These are phyloP conservation scores for Garra rufa DNA, from an alignment of 2,113 vertebrate genomes.

Conservation along the genomic window DNA sequence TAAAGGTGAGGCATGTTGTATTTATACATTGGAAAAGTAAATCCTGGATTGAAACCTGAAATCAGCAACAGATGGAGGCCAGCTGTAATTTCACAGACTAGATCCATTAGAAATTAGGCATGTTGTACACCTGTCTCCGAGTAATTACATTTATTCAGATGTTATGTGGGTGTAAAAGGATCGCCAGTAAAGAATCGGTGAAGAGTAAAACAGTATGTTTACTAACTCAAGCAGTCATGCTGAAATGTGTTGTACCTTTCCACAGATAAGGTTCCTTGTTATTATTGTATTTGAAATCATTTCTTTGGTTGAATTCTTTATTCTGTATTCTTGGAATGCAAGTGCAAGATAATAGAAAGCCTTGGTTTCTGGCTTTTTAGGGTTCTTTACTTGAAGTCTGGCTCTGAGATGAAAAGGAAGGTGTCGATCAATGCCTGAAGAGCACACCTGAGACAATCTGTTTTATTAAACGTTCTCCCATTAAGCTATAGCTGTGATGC, in stretches of 20 bases:
- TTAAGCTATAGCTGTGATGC: constrained; percentile 66
- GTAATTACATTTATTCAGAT: constrained; percentile 31
- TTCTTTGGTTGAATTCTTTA: neutral
- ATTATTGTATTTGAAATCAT: neutral
- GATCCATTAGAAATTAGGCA: constrained; percentile 47
- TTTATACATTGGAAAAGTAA: constrained; percentile 32
- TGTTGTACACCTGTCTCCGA: constrained; percentile 38
- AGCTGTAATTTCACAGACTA: constrained; percentile 64
- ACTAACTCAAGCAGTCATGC: constrained; percentile 24
- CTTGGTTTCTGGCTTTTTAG: constrained; percentile 51
- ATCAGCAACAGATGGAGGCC: constrained; percentile 68
- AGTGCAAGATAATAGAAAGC: neutral
- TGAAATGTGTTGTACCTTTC: neutral
- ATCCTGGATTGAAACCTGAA: constrained; percentile 66
- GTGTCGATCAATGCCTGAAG: constrained; percentile 70
- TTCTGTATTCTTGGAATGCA: neutral
- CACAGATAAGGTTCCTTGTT: neutral
- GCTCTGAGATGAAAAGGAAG: constrained; percentile 55
- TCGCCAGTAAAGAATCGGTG: neutral
- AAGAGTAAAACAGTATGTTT: neutral
- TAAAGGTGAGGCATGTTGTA: constrained; percentile 26
- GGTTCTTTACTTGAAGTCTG: constrained; percentile 49
- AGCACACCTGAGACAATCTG: constrained; percentile 71
- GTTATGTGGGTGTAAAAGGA: neutral
- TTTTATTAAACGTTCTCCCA: constrained; percentile 77